phyloP scores from a whole-genome alignment of 23 tunicate genomes.

The Botrylloides violaceus region DNA sequence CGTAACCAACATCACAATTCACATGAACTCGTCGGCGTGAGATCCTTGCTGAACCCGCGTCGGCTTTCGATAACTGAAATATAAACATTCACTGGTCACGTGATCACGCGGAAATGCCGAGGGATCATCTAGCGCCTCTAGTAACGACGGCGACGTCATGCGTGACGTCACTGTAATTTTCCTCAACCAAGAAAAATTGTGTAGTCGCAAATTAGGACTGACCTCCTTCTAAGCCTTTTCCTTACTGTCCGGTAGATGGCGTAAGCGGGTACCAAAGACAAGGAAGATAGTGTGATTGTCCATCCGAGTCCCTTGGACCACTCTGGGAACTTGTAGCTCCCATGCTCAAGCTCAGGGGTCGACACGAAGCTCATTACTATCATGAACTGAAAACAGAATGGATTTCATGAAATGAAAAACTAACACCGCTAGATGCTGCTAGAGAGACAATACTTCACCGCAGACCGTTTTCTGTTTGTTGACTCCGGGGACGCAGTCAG shows the following conservation, averaged over 20 bases:
- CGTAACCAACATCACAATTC: too few relatives aligned
- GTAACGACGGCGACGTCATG: too few relatives aligned
- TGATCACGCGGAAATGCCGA: too few relatives aligned
- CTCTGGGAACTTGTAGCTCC: slow-evolving; percentile 28
- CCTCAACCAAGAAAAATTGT: too few relatives aligned
- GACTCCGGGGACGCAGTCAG: too few relatives aligned
- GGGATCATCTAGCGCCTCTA: too few relatives aligned
- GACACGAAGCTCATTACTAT: slow-evolving; percentile 66
- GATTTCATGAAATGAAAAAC: background rate
- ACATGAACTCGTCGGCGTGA: slow-evolving; percentile 2
- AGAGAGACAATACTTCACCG: too few relatives aligned
- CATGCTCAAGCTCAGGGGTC: slow-evolving; percentile 41
- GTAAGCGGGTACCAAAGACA: slow-evolving; percentile 53
- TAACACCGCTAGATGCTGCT: too few relatives aligned
- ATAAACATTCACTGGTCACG: too few relatives aligned
- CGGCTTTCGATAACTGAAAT: background rate
- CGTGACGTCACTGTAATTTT: too few relatives aligned
- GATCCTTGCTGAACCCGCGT: background rate
- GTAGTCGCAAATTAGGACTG: too few relatives aligned
- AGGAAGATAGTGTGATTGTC: slow-evolving; percentile 70
- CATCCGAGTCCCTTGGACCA: slow-evolving; percentile 81
- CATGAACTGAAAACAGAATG: slow-evolving; percentile 53
- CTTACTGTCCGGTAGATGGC: slow-evolving; percentile 63
- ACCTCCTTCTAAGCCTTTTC: slow-evolving; percentile 6
- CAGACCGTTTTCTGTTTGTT: too few relatives aligned